phyloP scores from a whole-genome alignment of 2,113 vertebrate species.

The Marmota monax region DNA sequence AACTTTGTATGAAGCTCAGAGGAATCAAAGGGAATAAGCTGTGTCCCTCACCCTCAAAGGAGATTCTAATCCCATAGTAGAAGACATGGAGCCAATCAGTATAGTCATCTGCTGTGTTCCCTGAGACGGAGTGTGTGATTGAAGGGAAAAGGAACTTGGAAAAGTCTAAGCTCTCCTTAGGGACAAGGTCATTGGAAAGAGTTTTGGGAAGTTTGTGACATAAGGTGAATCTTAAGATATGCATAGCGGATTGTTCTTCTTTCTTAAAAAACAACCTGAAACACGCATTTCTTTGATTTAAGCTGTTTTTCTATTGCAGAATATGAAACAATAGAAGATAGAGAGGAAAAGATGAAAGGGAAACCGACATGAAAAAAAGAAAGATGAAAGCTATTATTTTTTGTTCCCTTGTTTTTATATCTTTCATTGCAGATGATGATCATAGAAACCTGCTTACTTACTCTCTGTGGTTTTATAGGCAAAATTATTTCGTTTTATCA shows the following conservation, averaged over 20 bases:
- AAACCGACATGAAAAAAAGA: neutral
- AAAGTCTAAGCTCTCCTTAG: neutral
- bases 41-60: neutral
- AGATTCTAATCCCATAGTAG: neutral
- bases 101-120: neutral
- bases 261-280: neutral
- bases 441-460: neutral
- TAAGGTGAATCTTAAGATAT: neutral
- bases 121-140: neutral
- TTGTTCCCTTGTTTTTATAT: neutral
- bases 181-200: neutral
- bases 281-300: neutral
- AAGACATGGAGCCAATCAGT: neutral
- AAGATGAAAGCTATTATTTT: neutral
- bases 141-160: neutral
- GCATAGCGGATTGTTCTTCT: neutral
- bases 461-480: neutral
- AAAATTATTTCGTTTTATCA: slow-evolving; percentile 39
- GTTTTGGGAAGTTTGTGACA: neutral
- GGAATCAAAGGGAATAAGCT: neutral
- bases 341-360: neutral
- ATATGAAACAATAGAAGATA: neutral
- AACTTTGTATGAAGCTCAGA: neutral
- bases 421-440: neutral
- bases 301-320: neutral